Evolutionary conservation across 2,888 invertebrate genomes (phyloP).

Genomic region (Amorpha juglandis): DNA sequence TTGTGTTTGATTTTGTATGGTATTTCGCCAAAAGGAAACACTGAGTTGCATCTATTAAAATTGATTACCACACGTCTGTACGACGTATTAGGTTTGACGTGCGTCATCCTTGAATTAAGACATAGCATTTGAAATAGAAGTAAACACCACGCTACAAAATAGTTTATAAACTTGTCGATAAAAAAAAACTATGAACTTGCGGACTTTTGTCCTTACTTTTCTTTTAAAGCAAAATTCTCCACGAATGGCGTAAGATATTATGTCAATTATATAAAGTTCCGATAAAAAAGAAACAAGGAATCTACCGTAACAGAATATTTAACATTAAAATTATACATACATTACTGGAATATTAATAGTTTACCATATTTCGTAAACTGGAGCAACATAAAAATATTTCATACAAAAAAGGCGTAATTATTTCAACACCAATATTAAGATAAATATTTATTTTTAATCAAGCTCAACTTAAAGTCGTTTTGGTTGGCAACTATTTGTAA

Average conservation of each 20-base stretch:
- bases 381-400: constrained; percentile 2
- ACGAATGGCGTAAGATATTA: background rate
- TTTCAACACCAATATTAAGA: constrained; percentile 44
- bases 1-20: constrained; percentile 26
- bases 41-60: constrained; percentile 29
- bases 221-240: background rate
- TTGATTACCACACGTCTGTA: constrained; percentile 28
- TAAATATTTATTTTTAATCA: constrained; percentile 44
- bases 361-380: background rate
- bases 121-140: background rate
- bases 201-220: too few relatives aligned
- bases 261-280: background rate
- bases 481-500: constrained; percentile 44
- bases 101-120: constrained; percentile 24
- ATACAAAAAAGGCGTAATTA: constrained; percentile 36
- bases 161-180: background rate
- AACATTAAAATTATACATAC: background rate
- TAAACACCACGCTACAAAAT: too few relatives aligned
- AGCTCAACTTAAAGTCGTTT: constrained; percentile 35
- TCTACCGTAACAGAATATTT: too few relatives aligned
- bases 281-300: background rate
- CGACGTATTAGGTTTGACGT: constrained; percentile 16
- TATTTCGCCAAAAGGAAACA: constrained; percentile 30
- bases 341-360: background rate
- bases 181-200: background rate